Percentiles rank a stretch among this genome's conserved stretches.
These are phyloP conservation scores for Peromyscus nudipes DNA, from an alignment of 2,797 vertebrate species.

Conservation along the genomic window DNA sequence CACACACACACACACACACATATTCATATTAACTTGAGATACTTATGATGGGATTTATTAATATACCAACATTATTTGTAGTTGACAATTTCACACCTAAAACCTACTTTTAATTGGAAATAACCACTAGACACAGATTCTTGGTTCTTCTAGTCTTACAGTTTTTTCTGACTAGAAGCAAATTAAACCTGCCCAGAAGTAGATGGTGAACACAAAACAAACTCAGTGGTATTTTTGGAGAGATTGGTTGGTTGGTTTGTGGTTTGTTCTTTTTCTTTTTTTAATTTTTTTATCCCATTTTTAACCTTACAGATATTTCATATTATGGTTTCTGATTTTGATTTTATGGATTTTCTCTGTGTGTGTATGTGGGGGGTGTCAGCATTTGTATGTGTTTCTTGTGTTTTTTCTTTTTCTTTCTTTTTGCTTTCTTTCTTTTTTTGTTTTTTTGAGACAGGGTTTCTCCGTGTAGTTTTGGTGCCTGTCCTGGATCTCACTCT, in stretches of 20 bases:
- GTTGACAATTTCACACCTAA: constrained; percentile 11
- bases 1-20: background rate
- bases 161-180: background rate
- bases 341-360: background rate
- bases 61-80: background rate
- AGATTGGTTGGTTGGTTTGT: background rate
- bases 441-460: too few relatives aligned
- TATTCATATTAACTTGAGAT: constrained; percentile 7
- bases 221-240: background rate
- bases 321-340: background rate
- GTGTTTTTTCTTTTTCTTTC: too few relatives aligned
- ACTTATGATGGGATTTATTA: background rate
- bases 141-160: background rate
- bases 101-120: background rate
- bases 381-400: background rate
- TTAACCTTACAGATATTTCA: background rate
- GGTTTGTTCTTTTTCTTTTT: background rate
- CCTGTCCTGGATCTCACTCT: too few relatives aligned
- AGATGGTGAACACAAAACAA: background rate
- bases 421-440: too few relatives aligned
- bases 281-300: background rate
- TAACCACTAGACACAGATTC: background rate
- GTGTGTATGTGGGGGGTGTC: background rate
- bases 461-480: too few relatives aligned
- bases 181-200: background rate